phyloP scores from a whole-genome alignment of 2,888 invertebrate species.

The Villa cingulata region DNA sequence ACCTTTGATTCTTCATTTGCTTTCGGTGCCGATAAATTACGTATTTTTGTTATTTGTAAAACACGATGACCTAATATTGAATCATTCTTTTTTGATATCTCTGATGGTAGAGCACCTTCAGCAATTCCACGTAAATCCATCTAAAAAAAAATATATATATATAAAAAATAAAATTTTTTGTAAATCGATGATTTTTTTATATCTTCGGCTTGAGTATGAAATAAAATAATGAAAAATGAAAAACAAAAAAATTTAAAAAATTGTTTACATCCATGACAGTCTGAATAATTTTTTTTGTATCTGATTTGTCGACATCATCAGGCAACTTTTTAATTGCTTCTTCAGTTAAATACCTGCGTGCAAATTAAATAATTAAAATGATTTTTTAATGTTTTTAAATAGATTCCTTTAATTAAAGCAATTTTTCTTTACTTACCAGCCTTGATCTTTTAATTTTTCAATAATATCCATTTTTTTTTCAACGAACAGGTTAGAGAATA shows the following conservation, averaged over 20 bases:
- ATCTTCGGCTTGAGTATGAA: background rate
- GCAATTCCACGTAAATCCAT: constrained; percentile 68
- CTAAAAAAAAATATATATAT: constrained; percentile 15
- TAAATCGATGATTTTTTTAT: too few species aligned
- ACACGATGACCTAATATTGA: constrained; percentile 47
- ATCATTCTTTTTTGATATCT: constrained; percentile 44
- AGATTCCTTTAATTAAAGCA: background rate
- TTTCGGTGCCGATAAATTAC: constrained; percentile 83
- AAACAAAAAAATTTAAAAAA: constrained; percentile 6
- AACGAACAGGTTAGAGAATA: too few species aligned
- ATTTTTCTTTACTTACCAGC: constrained; percentile 43
- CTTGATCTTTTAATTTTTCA: constrained; percentile 49
- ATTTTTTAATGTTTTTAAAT: background rate
- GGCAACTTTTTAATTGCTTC: constrained; percentile 54
- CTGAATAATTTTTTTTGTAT: constrained; percentile 48
- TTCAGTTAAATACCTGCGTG: constrained; percentile 58
- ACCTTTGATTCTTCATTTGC: constrained; percentile 70
- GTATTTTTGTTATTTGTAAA: constrained; percentile 74
- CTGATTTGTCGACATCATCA: constrained; percentile 48
- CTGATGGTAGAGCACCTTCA: constrained; percentile 56
- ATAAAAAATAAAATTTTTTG: too few species aligned
- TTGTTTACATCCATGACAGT: constrained; percentile 57
- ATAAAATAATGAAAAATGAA: background rate
- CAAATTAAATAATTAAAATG: constrained; percentile 20
- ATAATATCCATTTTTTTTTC: constrained; percentile 42